Evolutionary conservation across 2,888 invertebrate genomes (phyloP).

Genomic region (Sepiola atlantica): DNA sequence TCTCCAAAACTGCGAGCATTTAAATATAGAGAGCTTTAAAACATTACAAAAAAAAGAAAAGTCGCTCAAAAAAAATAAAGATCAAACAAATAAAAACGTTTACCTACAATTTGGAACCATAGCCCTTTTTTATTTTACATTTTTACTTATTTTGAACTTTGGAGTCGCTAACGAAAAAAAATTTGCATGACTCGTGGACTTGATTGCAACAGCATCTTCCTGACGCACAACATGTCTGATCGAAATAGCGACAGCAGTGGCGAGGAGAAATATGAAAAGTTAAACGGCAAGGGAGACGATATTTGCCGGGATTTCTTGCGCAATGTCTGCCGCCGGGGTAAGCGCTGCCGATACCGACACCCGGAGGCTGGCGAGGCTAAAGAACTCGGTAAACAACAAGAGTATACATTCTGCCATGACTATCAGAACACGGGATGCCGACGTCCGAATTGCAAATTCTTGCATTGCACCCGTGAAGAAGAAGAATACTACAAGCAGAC

Average conservation of each 20-base stretch:
- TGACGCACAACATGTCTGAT: conserved; percentile 61
- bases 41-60: neutral
- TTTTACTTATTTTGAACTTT: neutral
- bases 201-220: neutral
- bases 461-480: conserved; percentile 85
- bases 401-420: conserved; percentile 78
- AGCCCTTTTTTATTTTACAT: neutral
- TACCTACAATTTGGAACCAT: neutral
- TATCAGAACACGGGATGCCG: conserved; percentile 84
- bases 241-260: conserved; percentile 66
- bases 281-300: conserved; percentile 74
- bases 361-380: conserved; percentile 74
- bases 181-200: conserved; percentile 44
- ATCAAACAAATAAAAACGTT: neutral
- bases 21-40: too few relatives aligned
- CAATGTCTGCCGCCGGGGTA: conserved; percentile 80
- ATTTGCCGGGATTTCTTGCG: conserved; percentile 79
- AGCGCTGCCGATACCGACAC: conserved; percentile 78
- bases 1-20: too few relatives aligned
- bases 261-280: conserved; percentile 58
- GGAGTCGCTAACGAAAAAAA: neutral
- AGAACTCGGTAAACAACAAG: conserved; percentile 69
- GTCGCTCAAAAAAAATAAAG: neutral
- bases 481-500: conserved; percentile 83
- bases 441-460: conserved; percentile 84